Conservation (phyloP, 1,140 invertebrate species). For the Aphis craccivora region DNA sequence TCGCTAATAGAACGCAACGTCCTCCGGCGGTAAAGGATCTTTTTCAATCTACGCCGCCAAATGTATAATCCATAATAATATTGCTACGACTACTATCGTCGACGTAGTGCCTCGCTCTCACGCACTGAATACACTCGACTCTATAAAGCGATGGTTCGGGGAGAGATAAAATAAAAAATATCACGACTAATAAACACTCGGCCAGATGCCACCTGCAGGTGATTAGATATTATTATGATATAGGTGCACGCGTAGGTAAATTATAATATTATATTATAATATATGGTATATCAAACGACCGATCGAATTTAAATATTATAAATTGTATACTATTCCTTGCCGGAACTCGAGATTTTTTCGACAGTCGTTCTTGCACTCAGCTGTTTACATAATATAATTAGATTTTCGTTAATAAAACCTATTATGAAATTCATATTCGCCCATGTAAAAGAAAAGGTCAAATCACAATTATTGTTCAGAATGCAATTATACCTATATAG, state of each 20-base stretch:
- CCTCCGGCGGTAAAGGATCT: not conserved
- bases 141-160: not conserved
- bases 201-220: not conserved
- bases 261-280: not conserved
- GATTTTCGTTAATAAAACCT: not conserved
- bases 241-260: no score
- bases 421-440: not conserved
- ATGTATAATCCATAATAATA: not conserved
- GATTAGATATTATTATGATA: constrained; percentile 12
- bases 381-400: not conserved
- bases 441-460: not conserved
- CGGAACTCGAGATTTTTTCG: not conserved
- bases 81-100: not conserved
- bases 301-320: not conserved
- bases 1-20: not conserved
- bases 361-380: not conserved
- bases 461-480: not conserved
- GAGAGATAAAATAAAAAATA: not conserved
- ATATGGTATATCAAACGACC: not conserved
- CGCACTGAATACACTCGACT: not conserved
- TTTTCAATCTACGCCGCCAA: constrained; percentile 2
- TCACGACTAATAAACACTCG: not conserved
- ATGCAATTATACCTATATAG: not conserved
- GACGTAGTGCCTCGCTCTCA: not conserved
- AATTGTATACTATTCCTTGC: not conserved